Percentiles rank a stretch among this genome's conserved stretches.
Conservation (phyloP, 2,113 vertebrate genomes). For the Vombatus ursinus region DNA sequence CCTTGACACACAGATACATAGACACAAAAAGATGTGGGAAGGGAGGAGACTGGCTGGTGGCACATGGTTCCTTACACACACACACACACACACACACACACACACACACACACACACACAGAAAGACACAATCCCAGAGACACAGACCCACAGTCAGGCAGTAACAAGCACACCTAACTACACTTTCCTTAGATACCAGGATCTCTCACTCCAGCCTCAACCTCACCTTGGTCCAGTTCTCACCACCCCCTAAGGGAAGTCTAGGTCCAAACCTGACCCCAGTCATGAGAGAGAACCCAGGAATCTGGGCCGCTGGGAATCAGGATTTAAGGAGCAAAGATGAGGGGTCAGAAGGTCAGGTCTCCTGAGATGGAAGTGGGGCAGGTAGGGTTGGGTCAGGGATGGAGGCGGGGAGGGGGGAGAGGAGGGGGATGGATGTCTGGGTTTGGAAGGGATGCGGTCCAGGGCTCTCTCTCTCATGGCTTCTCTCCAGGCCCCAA, state of each 20-base stretch:
- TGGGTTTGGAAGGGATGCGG: neutral
- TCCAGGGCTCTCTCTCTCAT: neutral
- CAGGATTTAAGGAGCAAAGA: conserved; percentile 34
- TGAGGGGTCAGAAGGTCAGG: conserved; percentile 70
- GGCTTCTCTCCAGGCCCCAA: neutral
- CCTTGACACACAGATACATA: conserved; percentile 13
- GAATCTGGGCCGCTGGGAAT: neutral
- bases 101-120: conserved; percentile 34
- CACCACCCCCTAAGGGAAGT: neutral
- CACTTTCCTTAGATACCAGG: conserved; percentile 53
- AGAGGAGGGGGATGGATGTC: neutral
- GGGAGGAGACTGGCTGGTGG: neutral
- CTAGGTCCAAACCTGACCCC: neutral
- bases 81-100: conserved; percentile 47
- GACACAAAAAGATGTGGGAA: conserved; percentile 42
- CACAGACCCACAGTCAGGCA: neutral
- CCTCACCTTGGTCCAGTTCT: neutral
- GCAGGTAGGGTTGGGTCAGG: neutral
- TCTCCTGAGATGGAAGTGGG: neutral
- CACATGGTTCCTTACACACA: conserved; percentile 53
- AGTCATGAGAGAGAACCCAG: too few species aligned
- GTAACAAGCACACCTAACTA: neutral
- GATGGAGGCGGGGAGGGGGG: neutral
- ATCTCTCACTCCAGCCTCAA: neutral
- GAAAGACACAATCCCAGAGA: conserved; percentile 20